phyloP scores from a whole-genome alignment of 2,888 invertebrate genomes.

The Sturmia bella region DNA sequence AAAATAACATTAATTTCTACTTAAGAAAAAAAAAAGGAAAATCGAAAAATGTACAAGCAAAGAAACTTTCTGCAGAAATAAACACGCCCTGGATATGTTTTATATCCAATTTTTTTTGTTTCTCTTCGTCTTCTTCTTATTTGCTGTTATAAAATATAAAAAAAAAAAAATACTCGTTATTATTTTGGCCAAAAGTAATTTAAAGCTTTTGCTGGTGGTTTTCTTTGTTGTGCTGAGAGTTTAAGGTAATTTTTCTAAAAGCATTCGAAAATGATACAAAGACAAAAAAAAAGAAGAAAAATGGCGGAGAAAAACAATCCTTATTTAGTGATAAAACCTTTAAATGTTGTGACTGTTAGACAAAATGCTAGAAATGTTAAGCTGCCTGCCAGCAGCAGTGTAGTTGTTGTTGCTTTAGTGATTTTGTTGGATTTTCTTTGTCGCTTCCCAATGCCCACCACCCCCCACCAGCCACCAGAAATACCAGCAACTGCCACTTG shows the following conservation, averaged over 20 bases:
- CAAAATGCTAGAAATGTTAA: conserved; percentile 4
- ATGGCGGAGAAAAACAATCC: conserved; percentile 3
- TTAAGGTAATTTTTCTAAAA: conserved; percentile 50
- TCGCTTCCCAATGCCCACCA: conserved; percentile 27
- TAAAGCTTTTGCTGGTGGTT: neutral
- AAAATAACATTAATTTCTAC: conserved; percentile 46
- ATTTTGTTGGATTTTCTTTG: neutral
- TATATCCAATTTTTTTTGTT: conserved; percentile 1
- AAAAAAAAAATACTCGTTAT: conserved; percentile 39
- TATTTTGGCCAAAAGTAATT: conserved; percentile 43
- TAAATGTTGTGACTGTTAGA: conserved; percentile 41
- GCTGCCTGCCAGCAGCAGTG: conserved; percentile 23
- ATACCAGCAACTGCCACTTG: conserved; percentile 24
- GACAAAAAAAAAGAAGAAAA: neutral
- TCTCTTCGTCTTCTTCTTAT: neutral
- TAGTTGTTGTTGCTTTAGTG: conserved; percentile 31
- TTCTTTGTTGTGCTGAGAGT: neutral
- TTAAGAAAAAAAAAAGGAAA: neutral
- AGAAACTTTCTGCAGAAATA: conserved; percentile 60
- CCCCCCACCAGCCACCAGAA: neutral
- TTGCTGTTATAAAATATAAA: neutral
- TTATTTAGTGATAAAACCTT: conserved; percentile 27
- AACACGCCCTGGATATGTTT: conserved; percentile 64
- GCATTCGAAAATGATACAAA: conserved; percentile 17
- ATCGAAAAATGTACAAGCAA: conserved; percentile 21